Evolutionary conservation across 2,888 invertebrate genomes (phyloP).

Genomic region (Trissolcus brochymenae): DNA sequence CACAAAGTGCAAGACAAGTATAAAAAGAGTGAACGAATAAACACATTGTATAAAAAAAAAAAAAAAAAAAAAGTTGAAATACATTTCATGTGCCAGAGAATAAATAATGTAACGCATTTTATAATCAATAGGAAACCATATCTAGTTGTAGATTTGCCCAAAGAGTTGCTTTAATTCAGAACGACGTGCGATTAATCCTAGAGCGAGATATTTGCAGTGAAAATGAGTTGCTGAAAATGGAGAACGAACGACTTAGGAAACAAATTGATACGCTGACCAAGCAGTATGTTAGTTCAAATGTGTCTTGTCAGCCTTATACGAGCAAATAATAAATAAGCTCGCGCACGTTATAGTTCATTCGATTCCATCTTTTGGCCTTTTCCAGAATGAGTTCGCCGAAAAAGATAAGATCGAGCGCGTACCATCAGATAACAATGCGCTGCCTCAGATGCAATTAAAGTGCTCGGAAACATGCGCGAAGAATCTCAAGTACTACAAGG

Average conservation of each 20-base stretch:
- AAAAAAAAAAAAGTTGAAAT: conserved; percentile 5
- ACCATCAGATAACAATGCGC: conserved; percentile 61
- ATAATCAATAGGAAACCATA: conserved; percentile 76
- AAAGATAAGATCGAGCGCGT: conserved; percentile 50
- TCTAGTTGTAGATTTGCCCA: conserved; percentile 79
- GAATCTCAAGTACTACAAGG: conserved; percentile 67
- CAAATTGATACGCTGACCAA: conserved; percentile 65
- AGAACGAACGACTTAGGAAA: conserved; percentile 73
- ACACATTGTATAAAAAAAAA: no score
- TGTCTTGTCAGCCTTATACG: conserved; percentile 9
- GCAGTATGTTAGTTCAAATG: conserved; percentile 52
- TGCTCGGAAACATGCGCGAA: conserved; percentile 31
- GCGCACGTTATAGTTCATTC: conserved; percentile 10
- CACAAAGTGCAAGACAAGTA: conserved; percentile 23
- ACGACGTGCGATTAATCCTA: conserved; percentile 76
- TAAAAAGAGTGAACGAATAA: conserved; percentile 29
- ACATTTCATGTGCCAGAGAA: conserved; percentile 21
- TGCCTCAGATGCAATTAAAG: conserved; percentile 56
- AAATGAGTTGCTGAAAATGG: conserved; percentile 74
- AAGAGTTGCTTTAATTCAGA: conserved; percentile 77
- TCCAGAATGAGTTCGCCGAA: conserved; percentile 25
- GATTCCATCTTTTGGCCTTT: conserved; percentile 16
- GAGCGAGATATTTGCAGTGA: conserved; percentile 75
- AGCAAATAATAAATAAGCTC: conserved; percentile 9
- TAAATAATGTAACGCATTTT: conserved; percentile 52